Percentiles rank a stretch among this genome's conserved stretches.
Evolutionary conservation across 2,797 vertebrate species (phyloP).

Genomic region (Siniperca obscura): DNA sequence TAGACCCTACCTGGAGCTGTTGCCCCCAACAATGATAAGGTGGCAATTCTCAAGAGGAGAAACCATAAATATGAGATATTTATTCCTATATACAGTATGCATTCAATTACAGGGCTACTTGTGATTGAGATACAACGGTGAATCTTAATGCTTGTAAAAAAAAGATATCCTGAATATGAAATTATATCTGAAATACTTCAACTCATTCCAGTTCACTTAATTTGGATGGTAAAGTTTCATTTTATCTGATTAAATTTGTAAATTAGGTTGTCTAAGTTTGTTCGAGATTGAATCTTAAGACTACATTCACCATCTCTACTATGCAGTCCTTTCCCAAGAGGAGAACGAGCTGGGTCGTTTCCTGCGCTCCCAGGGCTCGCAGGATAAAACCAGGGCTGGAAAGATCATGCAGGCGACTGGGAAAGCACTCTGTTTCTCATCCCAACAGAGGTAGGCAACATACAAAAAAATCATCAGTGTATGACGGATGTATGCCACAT

Average conservation of each 20-base stretch:
- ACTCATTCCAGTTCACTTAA: background rate
- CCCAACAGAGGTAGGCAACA: constrained; percentile 92
- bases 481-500: background rate
- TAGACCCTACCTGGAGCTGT: background rate
- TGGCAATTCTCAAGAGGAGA: background rate
- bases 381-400: constrained; percentile 96
- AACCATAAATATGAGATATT: background rate
- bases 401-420: constrained; percentile 99
- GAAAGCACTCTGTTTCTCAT: constrained; percentile 98
- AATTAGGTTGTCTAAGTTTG: background rate
- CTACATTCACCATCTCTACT: background rate
- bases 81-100: background rate
- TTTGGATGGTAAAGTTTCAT: background rate
- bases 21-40: background rate
- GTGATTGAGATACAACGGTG: background rate
- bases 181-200: background rate
- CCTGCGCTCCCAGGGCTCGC: constrained; percentile 95
- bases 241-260: background rate
- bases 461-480: too few relatives aligned
- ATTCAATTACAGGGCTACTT: background rate
- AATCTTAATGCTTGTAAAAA: background rate
- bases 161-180: background rate
- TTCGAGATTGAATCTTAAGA: background rate
- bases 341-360: constrained; percentile 98
- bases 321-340: constrained; percentile 94